These are phyloP conservation scores for Trissolcus brochymenae DNA, from an alignment of 2,888 invertebrate genomes.

Conservation along the genomic window DNA sequence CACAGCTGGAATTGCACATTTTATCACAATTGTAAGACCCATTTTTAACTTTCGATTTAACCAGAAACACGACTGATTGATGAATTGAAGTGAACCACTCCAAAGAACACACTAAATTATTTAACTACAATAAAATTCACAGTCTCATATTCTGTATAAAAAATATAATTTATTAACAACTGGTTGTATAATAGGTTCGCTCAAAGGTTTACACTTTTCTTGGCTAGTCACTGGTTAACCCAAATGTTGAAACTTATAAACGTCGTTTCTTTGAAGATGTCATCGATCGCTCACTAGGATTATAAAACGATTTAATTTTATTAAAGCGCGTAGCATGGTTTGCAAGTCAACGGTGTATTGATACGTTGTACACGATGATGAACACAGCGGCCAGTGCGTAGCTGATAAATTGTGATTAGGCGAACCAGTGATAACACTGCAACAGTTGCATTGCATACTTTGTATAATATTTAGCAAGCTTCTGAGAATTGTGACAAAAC, in stretches of 20 bases:
- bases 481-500: not conserved
- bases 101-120: too few relatives aligned
- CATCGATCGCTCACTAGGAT: constrained; percentile 52
- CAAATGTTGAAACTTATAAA: constrained; percentile 31
- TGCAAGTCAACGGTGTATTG: constrained; percentile 31
- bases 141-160: constrained; percentile 10
- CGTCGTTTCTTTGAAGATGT: constrained; percentile 24
- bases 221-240: constrained; percentile 37
- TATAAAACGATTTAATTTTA: constrained; percentile 51
- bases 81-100: not conserved
- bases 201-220: too few relatives aligned
- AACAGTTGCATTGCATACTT: constrained; percentile 24
- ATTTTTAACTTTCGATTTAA: constrained; percentile 34
- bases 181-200: too few relatives aligned
- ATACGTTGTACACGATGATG: constrained; percentile 45
- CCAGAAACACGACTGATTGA: not conserved
- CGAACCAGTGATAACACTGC: constrained; percentile 29
- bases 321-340: constrained; percentile 46
- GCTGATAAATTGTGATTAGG: constrained; percentile 48
- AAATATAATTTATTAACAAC: too few relatives aligned
- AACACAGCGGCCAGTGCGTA: constrained; percentile 42
- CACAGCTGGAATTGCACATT: not conserved
- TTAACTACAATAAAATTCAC: constrained; percentile 10
- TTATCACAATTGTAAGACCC: constrained; percentile 25
- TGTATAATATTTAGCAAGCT: not conserved